These are phyloP conservation scores for Lamellibrachia luymesi DNA, from an alignment of 1,140 invertebrate genomes.

Conservation along the genomic window DNA sequence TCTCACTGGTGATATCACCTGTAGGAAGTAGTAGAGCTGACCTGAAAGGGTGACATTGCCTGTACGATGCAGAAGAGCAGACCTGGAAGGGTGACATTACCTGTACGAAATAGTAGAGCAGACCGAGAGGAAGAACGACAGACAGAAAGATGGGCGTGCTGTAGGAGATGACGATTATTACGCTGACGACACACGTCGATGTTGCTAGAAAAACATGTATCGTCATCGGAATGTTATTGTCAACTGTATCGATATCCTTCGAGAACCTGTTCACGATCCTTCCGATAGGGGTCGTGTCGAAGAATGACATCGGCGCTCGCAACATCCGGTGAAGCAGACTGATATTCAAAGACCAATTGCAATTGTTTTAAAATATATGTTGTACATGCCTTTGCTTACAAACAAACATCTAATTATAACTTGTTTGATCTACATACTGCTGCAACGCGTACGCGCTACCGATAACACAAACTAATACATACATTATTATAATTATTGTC, in stretches of 20 bases:
- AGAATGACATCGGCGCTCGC: conserved; percentile 68
- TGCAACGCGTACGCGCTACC: too few species aligned
- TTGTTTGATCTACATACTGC: too few species aligned
- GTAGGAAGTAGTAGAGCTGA: too few species aligned
- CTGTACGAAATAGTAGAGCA: conserved; percentile 27
- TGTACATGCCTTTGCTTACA: not conserved
- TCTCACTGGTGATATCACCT: too few species aligned
- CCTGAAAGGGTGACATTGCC: too few species aligned
- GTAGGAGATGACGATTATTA: conserved; percentile 22
- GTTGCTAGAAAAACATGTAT: conserved; percentile 10
- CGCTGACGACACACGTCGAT: conserved; percentile 14
- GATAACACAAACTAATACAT: too few species aligned
- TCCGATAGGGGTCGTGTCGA: conserved; percentile 74
- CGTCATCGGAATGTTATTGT: conserved; percentile 54
- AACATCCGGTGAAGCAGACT: conserved; percentile 62
- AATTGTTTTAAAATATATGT: conserved; percentile 35
- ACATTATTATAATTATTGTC: too few species aligned
- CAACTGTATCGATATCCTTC: conserved; percentile 60
- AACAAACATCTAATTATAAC: too few species aligned
- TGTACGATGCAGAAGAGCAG: too few species aligned
- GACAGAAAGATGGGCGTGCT: conserved; percentile 20
- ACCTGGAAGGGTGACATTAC: too few species aligned
- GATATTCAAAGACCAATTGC: not conserved
- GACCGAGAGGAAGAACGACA: conserved; percentile 19
- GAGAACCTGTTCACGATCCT: conserved; percentile 29